Evolutionary conservation across 2,888 invertebrate species (phyloP).

Genomic region (Melinaea menophilus): DNA sequence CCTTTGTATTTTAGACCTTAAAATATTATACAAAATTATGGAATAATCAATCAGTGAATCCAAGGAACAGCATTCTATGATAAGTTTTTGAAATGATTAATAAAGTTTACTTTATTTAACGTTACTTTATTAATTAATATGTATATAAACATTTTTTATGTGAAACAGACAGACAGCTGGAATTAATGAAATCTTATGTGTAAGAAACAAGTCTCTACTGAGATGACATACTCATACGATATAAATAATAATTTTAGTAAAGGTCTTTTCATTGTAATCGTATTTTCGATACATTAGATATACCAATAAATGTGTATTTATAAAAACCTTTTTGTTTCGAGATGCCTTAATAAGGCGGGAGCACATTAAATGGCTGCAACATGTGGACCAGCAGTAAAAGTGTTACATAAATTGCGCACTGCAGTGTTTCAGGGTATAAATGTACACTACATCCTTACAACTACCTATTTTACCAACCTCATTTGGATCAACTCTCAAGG

Average conservation of each 20-base stretch:
- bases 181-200: background rate
- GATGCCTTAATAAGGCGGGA: slow-evolving; percentile 26
- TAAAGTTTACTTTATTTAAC: no score
- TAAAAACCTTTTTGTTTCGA: slow-evolving; percentile 16
- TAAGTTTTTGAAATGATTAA: no score
- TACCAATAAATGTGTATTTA: slow-evolving; percentile 13
- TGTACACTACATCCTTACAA: slow-evolving; percentile 8
- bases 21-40: no score
- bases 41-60: no score
- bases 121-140: slow-evolving; percentile 41
- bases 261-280: no score
- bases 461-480: background rate
- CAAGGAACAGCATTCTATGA: background rate
- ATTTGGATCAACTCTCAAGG: no score
- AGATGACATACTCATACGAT: no score
- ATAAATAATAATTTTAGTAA: no score
- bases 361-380: slow-evolving; percentile 34
- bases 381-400: slow-evolving; percentile 33
- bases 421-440: slow-evolving; percentile 28
- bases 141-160: no score
- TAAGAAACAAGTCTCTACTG: no score
- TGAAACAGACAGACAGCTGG: background rate
- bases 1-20: no score
- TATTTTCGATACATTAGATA: background rate
- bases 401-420: slow-evolving; percentile 38